Conservation (phyloP, 2,888 invertebrate species). For the Rhabditophanes sp. region DNA sequence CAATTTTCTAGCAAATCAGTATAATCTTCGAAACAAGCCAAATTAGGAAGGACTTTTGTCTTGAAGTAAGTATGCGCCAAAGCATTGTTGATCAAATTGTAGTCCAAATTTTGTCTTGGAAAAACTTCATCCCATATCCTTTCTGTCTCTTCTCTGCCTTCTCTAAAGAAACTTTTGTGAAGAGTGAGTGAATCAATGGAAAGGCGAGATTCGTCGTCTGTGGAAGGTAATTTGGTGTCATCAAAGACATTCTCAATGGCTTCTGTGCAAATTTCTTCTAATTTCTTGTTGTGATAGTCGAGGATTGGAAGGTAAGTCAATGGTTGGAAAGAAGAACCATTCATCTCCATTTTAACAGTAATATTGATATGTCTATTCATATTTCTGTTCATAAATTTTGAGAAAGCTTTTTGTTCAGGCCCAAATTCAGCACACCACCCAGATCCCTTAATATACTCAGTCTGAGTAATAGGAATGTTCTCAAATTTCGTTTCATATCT, state of each 20-base stretch:
- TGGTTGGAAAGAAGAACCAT: constrained; percentile 27
- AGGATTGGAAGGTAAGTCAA: constrained; percentile 31
- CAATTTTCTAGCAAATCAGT: constrained; percentile 29
- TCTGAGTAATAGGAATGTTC: constrained; percentile 10
- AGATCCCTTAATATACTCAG: constrained; percentile 22
- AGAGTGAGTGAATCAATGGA: too few species aligned
- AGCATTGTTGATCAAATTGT: constrained; percentile 2
- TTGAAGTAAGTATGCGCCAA: constrained; percentile 34
- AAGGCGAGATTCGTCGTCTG: constrained; percentile 20
- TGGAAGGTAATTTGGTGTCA: constrained; percentile 7
- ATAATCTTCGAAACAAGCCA: constrained; percentile 35
- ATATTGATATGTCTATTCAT: constrained; percentile 25
- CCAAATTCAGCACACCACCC: constrained; percentile 32
- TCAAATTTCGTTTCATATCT: constrained; percentile 9
- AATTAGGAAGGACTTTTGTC: constrained; percentile 23
- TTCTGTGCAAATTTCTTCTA: constrained; percentile 11
- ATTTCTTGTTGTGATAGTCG: constrained; percentile 17
- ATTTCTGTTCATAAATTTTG: constrained; percentile 24
- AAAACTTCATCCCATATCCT: neutral
- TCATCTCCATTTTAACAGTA: constrained; percentile 29
- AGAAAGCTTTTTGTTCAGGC: constrained; percentile 18
- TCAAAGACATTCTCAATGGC: too few species aligned
- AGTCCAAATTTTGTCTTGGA: neutral
- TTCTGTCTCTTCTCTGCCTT: too few species aligned
- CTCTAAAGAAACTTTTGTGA: too few species aligned